Conservation (phyloP, 1,140 invertebrate species). For the Cataglyphis hispanica region DNA sequence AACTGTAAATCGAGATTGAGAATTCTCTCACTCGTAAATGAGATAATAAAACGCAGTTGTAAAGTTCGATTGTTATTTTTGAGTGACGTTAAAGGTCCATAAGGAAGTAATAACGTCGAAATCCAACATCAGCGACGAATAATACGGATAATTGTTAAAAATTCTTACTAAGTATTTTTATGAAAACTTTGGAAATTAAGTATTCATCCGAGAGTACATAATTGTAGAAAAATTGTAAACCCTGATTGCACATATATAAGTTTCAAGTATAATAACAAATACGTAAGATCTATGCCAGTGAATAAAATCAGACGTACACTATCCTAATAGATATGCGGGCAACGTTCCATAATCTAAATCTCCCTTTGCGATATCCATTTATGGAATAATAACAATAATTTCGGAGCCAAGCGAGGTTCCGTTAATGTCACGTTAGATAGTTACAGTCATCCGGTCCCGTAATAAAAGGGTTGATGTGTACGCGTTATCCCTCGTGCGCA, state of each 20-base stretch:
- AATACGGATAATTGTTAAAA: background rate
- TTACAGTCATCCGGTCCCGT: conserved; percentile 82
- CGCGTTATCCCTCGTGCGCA: conserved; percentile 20
- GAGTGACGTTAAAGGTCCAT: conserved; percentile 30
- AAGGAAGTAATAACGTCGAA: conserved; percentile 36
- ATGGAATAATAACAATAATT: conserved; percentile 78
- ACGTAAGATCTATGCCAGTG: background rate
- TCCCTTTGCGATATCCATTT: conserved; percentile 62
- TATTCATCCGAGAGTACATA: background rate
- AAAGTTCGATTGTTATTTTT: conserved; percentile 38
- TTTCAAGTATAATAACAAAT: background rate
- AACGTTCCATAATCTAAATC: conserved; percentile 58
- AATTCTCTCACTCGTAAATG: background rate
- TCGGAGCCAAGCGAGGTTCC: conserved; percentile 72
- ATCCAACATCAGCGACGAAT: background rate
- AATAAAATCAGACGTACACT: conserved; percentile 12
- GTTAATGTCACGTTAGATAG: conserved; percentile 83
- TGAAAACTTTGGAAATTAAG: background rate
- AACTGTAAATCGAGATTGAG: conserved; percentile 59
- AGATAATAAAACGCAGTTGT: conserved; percentile 52
- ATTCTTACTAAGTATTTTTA: background rate
- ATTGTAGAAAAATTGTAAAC: background rate
- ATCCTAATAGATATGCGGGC: conserved; percentile 64
- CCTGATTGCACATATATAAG: background rate
- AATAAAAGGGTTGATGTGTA: conserved; percentile 81